Conservation (phyloP, 2,888 invertebrate species). For the Brenthis ino region DNA sequence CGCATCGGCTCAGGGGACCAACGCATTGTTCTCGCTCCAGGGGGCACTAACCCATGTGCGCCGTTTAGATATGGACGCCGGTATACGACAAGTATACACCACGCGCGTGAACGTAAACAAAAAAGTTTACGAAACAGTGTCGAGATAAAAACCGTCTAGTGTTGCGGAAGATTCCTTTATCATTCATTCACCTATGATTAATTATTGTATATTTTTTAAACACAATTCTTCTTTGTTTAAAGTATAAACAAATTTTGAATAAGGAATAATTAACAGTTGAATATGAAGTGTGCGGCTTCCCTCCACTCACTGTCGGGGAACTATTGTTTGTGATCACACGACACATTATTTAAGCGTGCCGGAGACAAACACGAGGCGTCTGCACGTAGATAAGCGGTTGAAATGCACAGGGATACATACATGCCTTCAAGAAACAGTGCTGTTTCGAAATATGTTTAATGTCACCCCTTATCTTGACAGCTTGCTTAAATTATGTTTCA, state of each 20-base stretch:
- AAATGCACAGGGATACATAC: conserved; percentile 47
- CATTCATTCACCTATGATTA: neutral
- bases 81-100: conserved; percentile 55
- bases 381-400: conserved; percentile 57
- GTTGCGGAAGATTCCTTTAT: neutral
- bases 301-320: conserved; percentile 47
- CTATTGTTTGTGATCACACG: conserved; percentile 57
- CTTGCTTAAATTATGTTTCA: conserved; percentile 20
- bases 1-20: conserved; percentile 58
- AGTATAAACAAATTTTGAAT: neutral
- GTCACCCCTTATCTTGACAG: conserved; percentile 27
- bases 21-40: conserved; percentile 77
- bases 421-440: conserved; percentile 30
- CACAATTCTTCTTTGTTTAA: neutral
- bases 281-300: conserved; percentile 30
- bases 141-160: conserved; percentile 26
- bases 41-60: conserved; percentile 79
- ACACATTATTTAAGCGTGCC: conserved; percentile 58
- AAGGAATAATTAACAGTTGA: conserved; percentile 13
- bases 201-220: neutral
- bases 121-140: conserved; percentile 31
- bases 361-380: conserved; percentile 59
- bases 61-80: conserved; percentile 72
- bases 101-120: conserved; percentile 46
- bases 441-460: conserved; percentile 28